Percentiles rank a stretch among this genome's conserved stretches.
phyloP scores from a whole-genome alignment of 1,140 invertebrate species.

The Oryctes rhinoceros region DNA sequence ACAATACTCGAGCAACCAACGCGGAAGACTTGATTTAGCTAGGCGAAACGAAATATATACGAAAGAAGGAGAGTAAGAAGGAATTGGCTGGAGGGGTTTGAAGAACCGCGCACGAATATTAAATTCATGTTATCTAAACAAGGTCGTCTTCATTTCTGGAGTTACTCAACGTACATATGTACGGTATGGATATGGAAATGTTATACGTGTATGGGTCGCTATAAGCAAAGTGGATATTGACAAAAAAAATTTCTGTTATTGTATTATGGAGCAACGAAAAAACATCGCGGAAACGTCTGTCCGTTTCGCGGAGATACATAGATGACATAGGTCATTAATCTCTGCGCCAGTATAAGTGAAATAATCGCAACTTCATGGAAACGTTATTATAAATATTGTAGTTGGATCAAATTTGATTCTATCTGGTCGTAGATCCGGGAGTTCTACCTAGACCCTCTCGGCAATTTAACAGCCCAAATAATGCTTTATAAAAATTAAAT shows the following conservation, averaged over 20 bases:
- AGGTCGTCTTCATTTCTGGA: not conserved
- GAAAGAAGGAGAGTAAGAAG: conserved; percentile 1
- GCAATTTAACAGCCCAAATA: no score
- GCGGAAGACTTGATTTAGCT: conserved; percentile 12
- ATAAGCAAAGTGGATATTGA: not conserved
- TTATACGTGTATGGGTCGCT: not conserved
- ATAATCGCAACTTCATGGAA: no score
- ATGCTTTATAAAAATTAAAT: no score
- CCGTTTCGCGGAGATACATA: no score
- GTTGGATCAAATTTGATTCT: no score
- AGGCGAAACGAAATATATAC: conserved; percentile 26
- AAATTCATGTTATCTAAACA: conserved; percentile 37
- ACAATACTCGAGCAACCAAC: conserved; percentile 4
- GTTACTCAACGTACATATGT: not conserved
- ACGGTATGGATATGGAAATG: not conserved
- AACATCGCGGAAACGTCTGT: not conserved
- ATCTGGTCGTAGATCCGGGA: no score
- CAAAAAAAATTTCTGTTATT: not conserved
- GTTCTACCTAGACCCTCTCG: no score
- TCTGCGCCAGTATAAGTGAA: no score
- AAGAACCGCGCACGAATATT: conserved; percentile 11
- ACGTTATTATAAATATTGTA: no score
- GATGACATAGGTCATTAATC: no score
- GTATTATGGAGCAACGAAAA: not conserved
- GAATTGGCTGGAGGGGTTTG: conserved; percentile 2